Evolutionary conservation across 2,113 vertebrate species (phyloP).

Genomic region (Conger conger): DNA sequence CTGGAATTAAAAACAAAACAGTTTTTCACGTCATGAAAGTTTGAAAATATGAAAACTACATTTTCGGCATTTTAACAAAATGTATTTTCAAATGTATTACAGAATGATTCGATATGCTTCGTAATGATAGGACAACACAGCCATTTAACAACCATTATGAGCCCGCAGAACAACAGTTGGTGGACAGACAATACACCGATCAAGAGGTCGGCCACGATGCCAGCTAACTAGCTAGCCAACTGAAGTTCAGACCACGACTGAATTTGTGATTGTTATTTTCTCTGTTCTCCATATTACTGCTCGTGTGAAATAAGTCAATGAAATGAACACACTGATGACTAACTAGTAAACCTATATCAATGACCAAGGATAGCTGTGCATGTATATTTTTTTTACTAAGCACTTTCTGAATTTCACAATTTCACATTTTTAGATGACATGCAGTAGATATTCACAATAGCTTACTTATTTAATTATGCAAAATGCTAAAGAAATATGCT

Average conservation of each 20-base stretch:
- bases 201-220: neutral
- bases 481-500: constrained; percentile 13
- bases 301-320: neutral
- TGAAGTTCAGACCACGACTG: neutral
- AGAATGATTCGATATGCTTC: neutral
- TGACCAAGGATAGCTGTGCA: neutral
- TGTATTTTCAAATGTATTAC: no score
- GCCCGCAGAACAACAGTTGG: neutral
- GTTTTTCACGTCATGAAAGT: neutral
- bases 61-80: neutral
- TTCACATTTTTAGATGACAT: neutral
- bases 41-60: neutral
- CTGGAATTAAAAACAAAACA: neutral
- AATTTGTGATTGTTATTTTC: neutral
- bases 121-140: neutral
- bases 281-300: no score
- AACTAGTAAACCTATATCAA: neutral
- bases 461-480: constrained; percentile 9
- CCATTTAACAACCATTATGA: neutral
- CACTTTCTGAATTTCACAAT: constrained; percentile 14
- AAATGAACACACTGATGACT: neutral
- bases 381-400: neutral
- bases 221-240: neutral
- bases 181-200: neutral
- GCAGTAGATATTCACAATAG: neutral